phyloP scores from a whole-genome alignment of 2,113 vertebrate species.

The Albula goreensis region DNA sequence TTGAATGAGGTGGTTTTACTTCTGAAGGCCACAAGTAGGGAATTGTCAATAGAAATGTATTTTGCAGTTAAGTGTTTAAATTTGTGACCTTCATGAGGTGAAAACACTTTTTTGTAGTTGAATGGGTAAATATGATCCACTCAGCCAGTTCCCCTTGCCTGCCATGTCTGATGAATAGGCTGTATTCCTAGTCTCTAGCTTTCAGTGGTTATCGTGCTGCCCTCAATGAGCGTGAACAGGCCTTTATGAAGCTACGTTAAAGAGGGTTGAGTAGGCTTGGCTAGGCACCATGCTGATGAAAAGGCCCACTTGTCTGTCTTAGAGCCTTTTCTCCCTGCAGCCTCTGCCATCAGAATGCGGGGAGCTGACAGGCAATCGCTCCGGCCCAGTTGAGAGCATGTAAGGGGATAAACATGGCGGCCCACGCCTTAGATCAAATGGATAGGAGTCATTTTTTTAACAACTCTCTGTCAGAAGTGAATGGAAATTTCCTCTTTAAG shows the following conservation, averaged over 20 bases:
- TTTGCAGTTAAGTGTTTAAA: neutral
- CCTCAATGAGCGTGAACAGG: conserved; percentile 21
- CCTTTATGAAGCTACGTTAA: neutral
- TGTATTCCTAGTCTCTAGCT: conserved; percentile 79
- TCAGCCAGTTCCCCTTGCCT: conserved; percentile 68
- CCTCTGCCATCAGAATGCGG: neutral
- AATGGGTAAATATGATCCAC: conserved; percentile 73
- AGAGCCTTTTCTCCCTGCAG: neutral
- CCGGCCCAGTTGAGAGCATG: neutral
- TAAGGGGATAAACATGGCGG: neutral
- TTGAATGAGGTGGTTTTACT: neutral
- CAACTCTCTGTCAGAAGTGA: too few species aligned
- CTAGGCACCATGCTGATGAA: too few species aligned
- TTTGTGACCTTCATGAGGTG: conserved; percentile 12
- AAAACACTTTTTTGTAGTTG: conserved; percentile 54
- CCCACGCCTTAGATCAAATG: neutral
- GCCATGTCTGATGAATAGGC: conserved; percentile 74
- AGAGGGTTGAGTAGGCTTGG: conserved; percentile 10
- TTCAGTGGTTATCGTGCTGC: conserved; percentile 33
- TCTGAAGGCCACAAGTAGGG: neutral
- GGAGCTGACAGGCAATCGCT: neutral
- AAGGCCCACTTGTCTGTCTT: neutral
- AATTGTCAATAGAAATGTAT: neutral
- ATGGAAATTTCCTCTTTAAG: too few species aligned
- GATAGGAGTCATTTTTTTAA: neutral